Evolutionary conservation across 1,140 invertebrate species (phyloP).

Genomic region (Agrypnia vestita): DNA sequence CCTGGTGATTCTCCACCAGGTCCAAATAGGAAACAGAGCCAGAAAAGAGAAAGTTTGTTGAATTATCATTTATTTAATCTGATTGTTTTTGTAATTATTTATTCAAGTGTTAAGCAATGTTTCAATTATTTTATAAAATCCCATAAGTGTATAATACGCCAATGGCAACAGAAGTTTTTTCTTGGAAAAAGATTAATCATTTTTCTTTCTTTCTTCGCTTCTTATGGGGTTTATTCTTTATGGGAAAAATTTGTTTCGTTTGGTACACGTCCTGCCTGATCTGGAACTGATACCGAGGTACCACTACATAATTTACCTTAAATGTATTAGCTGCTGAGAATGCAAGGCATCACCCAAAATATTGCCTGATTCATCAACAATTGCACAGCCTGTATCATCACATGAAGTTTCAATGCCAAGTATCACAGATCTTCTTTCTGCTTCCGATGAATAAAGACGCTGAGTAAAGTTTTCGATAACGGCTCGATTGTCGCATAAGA

Average conservation of each 20-base stretch:
- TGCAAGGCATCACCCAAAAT: conserved; percentile 86
- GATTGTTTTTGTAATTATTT: no score
- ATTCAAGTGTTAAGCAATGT: no score
- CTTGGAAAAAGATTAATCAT: no score
- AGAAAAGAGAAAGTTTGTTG: no score
- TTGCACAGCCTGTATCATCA: conserved; percentile 95
- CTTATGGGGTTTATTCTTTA: neutral
- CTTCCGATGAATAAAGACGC: neutral
- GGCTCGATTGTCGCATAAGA: neutral
- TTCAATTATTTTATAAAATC: no score
- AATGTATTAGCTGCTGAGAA: conserved; percentile 85
- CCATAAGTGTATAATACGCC: no score
- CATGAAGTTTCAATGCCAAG: conserved; percentile 99
- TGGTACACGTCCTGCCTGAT: neutral
- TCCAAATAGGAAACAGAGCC: no score
- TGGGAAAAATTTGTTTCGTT: neutral
- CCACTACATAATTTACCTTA: conserved; percentile 74
- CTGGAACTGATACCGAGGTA: no score
- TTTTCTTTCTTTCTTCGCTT: no score
- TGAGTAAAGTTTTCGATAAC: neutral
- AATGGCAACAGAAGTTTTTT: no score
- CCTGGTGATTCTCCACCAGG: no score
- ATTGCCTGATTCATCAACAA: conserved; percentile 82
- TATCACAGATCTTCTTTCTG: conserved; percentile 64
- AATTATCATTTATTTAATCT: no score